Evolutionary conservation across 2,113 vertebrate genomes (phyloP).

Genomic region (Scalopus aquaticus): DNA sequence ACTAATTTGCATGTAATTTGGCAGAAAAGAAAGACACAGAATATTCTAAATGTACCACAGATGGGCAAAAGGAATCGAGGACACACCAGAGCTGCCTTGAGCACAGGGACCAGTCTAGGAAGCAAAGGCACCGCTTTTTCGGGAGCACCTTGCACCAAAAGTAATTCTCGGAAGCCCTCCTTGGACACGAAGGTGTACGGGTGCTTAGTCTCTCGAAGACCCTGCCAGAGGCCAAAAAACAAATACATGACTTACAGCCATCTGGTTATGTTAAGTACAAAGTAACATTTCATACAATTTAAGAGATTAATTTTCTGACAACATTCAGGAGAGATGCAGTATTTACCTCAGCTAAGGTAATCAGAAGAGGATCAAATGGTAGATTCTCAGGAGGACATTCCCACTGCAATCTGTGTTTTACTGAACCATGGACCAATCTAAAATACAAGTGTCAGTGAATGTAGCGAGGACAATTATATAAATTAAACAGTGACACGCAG

Average conservation of each 20-base stretch:
- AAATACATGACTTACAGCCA: background rate
- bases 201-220: constrained; percentile 88
- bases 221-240: constrained; percentile 80
- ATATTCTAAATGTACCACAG: background rate
- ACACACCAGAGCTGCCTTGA: constrained; percentile 88
- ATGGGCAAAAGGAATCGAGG: background rate
- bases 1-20: background rate
- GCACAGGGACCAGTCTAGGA: constrained; percentile 85
- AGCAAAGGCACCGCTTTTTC: constrained; percentile 87
- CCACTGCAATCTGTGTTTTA: constrained; percentile 89
- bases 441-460: constrained; percentile 48
- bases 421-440: constrained; percentile 89
- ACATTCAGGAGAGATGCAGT: background rate
- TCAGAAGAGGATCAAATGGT: constrained; percentile 89
- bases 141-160: constrained; percentile 83
- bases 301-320: background rate
- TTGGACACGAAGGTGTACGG: constrained; percentile 90
- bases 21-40: background rate
- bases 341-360: constrained; percentile 89
- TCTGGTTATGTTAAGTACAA: background rate
- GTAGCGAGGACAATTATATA: background rate
- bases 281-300: background rate
- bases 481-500: background rate
- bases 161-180: constrained; percentile 88
- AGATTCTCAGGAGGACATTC: constrained; percentile 85